A percentile compares a stretch with the other conserved stretches of the same genome.
phyloP scores from a whole-genome alignment of 1,140 invertebrate species.

The Solenopsis invicta region DNA sequence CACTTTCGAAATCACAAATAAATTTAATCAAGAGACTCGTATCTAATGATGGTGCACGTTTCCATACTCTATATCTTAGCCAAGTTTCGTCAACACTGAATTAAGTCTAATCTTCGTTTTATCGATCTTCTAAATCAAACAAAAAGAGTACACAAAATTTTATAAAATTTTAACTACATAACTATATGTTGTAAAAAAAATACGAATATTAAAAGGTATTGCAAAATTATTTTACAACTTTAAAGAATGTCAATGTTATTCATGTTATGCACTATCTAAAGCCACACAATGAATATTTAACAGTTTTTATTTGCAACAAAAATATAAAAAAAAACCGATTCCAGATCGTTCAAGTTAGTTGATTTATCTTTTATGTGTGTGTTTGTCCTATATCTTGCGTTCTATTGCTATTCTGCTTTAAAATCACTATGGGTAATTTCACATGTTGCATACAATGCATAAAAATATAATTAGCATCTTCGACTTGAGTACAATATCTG shows the following conservation, averaged over 20 bases:
- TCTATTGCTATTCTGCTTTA: not conserved
- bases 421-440: not conserved
- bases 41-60: not conserved
- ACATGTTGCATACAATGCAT: not conserved
- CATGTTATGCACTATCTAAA: not conserved
- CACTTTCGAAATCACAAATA: not conserved
- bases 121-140: not conserved
- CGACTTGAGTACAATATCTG: not conserved
- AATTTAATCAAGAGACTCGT: not conserved
- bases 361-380: constrained; percentile 5
- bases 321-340: constrained; percentile 3
- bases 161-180: not conserved
- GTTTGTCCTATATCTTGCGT: not conserved
- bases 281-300: not conserved
- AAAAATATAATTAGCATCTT: constrained; percentile 11
- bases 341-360: not conserved
- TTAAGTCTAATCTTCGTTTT: not conserved
- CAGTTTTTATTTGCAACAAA: not conserved
- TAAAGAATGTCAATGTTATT: constrained; percentile 1
- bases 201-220: not conserved
- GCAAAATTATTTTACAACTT: not conserved
- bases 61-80: not conserved
- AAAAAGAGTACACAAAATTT: not conserved
- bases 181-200: not conserved
- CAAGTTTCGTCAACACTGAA: not conserved